Conservation (phyloP, 1,140 invertebrate species). For the Penaeus vannamei region DNA sequence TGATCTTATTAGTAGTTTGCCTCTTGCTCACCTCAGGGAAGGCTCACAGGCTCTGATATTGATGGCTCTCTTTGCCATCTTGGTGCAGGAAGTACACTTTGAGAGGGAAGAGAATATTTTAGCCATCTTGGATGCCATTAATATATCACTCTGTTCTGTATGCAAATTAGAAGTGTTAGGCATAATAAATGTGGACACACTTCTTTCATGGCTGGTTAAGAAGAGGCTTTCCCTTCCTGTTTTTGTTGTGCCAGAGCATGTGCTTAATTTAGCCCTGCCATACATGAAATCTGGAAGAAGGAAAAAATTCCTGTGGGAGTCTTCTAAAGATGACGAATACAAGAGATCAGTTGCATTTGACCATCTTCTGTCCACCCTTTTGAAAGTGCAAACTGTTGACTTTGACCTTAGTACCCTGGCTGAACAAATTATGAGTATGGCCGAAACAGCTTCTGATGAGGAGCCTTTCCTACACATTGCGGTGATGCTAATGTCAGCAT, state of each 20-base stretch:
- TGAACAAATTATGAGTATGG: neutral
- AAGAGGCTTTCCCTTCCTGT: constrained; percentile 41
- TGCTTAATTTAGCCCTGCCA: neutral
- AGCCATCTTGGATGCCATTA: constrained; percentile 20
- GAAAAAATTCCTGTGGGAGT: neutral
- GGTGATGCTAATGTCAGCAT: constrained; percentile 40
- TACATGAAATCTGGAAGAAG: neutral
- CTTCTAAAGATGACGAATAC: neutral
- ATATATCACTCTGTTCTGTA: constrained; percentile 4
- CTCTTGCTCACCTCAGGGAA: constrained; percentile 6
- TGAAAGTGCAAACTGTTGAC: neutral
- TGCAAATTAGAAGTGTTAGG: neutral
- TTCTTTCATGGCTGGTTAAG: constrained; percentile 40
- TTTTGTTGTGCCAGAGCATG: constrained; percentile 6
- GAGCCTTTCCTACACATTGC: constrained; percentile 38
- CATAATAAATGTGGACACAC: constrained; percentile 5
- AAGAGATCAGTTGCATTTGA: constrained; percentile 23
- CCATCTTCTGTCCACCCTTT: constrained; percentile 21
- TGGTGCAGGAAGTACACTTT: constrained; percentile 25
- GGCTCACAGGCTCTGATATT: constrained; percentile 6
- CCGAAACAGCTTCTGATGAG: neutral
- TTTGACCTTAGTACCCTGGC: neutral
- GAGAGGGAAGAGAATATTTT: constrained; percentile 16
- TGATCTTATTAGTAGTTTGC: constrained; percentile 35
- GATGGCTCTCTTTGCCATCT: constrained; percentile 20